Conservation (phyloP, 2,113 vertebrate genomes). For the Myiagra hebetior region DNA sequence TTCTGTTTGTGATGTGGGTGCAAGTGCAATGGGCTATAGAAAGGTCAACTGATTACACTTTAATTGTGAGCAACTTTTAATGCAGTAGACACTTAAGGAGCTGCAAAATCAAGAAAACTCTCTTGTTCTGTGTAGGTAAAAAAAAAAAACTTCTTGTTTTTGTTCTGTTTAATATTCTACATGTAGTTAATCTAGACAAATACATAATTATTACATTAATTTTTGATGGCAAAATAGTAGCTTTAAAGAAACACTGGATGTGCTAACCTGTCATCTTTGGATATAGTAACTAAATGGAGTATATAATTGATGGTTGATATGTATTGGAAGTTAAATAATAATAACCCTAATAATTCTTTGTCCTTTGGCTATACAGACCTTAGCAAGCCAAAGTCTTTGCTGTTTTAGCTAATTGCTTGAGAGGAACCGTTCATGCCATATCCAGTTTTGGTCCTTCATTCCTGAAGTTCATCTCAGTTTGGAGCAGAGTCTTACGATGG, state of each 20-base stretch:
- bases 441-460: background rate
- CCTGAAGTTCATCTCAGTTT: background rate
- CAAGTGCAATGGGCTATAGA: fast-evolving
- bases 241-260: constrained; percentile 7
- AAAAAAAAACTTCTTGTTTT: background rate
- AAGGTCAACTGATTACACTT: background rate
- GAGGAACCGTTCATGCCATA: background rate
- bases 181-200: background rate
- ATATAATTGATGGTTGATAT: background rate
- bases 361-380: background rate
- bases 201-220: constrained; percentile 31
- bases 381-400: background rate
- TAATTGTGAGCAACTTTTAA: background rate
- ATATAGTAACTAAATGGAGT: background rate
- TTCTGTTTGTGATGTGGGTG: background rate
- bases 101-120: background rate
- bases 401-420: background rate
- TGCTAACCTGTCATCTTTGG: background rate
- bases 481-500: background rate
- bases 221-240: constrained; percentile 37
- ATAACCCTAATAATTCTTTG: background rate
- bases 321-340: constrained; percentile 10
- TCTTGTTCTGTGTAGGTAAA: background rate
- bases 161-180: background rate
- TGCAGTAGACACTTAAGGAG: background rate